These are phyloP conservation scores for Xenopus borealis DNA, from an alignment of 2,113 vertebrate genomes.

Conservation along the genomic window DNA sequence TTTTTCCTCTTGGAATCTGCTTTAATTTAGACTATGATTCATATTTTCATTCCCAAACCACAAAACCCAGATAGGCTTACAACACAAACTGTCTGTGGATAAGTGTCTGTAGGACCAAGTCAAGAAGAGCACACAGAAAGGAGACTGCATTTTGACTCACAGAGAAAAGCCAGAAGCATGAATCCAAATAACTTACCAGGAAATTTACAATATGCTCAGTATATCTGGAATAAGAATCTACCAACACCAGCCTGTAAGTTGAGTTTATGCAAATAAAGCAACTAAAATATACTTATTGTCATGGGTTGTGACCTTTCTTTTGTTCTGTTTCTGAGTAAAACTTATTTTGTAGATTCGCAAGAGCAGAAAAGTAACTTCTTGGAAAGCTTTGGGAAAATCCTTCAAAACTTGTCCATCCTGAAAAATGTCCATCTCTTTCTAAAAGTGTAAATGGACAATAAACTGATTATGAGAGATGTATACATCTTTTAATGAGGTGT, in stretches of 20 bases:
- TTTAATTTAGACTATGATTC: slow-evolving; percentile 93
- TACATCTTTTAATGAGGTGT: slow-evolving; percentile 57
- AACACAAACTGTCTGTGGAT: slow-evolving; percentile 57
- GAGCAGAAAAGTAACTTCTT: too few relatives aligned
- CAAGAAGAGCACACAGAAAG: slow-evolving; percentile 28
- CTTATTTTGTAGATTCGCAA: too few relatives aligned
- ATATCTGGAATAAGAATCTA: too few relatives aligned
- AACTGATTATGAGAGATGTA: too few relatives aligned
- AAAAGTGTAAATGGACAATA: neutral
- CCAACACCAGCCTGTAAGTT: too few relatives aligned
- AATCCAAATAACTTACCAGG: neutral
- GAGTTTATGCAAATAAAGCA: too few relatives aligned
- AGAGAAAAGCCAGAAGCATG: neutral
- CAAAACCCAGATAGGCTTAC: slow-evolving; percentile 78
- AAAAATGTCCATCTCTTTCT: too few relatives aligned
- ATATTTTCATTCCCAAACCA: slow-evolving; percentile 80
- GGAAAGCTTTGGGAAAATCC: too few relatives aligned
- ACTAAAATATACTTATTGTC: too few relatives aligned
- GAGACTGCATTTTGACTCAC: slow-evolving; percentile 25
- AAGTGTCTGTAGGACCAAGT: slow-evolving; percentile 41
- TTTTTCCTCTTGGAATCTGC: slow-evolving; percentile 78
- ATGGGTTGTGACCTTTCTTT: too few relatives aligned
- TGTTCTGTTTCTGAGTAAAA: too few relatives aligned
- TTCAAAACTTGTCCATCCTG: too few relatives aligned
- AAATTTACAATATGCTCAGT: neutral